These are phyloP conservation scores for Pammene fasciana DNA, from an alignment of 2,888 invertebrate genomes.

Conservation along the genomic window DNA sequence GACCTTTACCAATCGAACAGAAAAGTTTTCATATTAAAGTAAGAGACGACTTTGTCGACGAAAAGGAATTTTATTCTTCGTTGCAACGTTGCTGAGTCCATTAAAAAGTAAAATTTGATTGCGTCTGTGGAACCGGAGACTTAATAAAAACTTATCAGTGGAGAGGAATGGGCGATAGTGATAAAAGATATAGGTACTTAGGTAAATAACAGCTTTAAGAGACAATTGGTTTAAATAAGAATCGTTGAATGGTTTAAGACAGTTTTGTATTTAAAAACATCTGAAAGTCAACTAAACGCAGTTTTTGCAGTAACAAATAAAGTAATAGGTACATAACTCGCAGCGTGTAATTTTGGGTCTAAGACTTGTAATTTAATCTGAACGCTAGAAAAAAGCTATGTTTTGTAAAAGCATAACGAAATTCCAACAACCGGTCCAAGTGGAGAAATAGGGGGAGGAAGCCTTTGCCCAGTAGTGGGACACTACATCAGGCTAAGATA, in stretches of 20 bases:
- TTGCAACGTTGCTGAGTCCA: conserved; percentile 50
- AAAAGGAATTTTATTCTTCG: conserved; percentile 48
- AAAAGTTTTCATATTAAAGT: conserved; percentile 66
- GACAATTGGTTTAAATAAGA: not conserved
- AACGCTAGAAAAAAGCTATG: no score
- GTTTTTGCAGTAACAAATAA: no score
- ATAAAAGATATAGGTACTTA: not conserved
- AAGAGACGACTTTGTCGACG: conserved; percentile 46
- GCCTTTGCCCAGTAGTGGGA: no score
- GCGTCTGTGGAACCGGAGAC: conserved; percentile 39
- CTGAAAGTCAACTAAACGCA: not conserved
- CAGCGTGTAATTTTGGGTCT: no score
- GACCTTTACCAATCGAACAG: conserved; percentile 61
- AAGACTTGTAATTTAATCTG: no score
- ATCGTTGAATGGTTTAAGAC: not conserved
- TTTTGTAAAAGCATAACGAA: no score
- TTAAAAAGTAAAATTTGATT: conserved; percentile 45
- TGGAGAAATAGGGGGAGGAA: no score
- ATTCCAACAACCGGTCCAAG: no score
- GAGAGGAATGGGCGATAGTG: conserved; percentile 6
- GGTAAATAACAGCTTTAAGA: not conserved
- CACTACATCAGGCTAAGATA: no score
- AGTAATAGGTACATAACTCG: no score
- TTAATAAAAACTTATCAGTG: conserved; percentile 28
- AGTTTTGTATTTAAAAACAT: not conserved